Percentiles rank a stretch among this genome's conserved stretches.
These are phyloP conservation scores for Cyanoliseus patagonus DNA, from an alignment of 2,113 vertebrate species.

Conservation along the genomic window DNA sequence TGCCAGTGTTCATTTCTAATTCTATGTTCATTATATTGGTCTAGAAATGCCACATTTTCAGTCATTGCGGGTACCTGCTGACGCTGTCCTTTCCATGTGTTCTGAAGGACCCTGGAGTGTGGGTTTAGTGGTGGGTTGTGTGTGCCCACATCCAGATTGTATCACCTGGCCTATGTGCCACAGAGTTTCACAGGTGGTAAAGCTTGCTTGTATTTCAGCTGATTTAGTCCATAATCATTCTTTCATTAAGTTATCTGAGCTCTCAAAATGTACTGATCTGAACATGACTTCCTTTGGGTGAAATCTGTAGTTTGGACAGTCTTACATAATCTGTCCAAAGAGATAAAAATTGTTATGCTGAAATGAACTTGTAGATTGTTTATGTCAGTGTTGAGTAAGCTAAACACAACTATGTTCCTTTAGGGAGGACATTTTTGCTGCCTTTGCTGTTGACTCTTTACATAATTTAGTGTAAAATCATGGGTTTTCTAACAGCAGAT, in stretches of 20 bases:
- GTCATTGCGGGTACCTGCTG: background rate
- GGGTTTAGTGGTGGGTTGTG: background rate
- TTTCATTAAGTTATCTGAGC: background rate
- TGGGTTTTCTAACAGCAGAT: background rate
- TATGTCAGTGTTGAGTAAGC: background rate
- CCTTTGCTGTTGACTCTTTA: background rate
- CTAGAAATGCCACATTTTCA: background rate
- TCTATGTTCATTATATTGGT: background rate
- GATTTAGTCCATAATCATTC: background rate
- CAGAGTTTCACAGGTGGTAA: background rate
- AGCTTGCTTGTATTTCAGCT: background rate
- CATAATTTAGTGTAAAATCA: background rate
- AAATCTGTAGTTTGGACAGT: constrained; percentile 8
- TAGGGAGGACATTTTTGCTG: background rate
- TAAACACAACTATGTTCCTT: background rate
- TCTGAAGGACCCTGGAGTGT: background rate
- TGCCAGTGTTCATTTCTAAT: background rate
- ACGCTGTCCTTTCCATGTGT: accelerated
- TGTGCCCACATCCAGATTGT: accelerated
- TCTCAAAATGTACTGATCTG: background rate
- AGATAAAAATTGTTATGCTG: background rate
- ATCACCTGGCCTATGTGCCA: background rate
- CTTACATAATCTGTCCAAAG: constrained; percentile 36
- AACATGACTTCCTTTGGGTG: background rate
- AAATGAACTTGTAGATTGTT: background rate